Evolutionary conservation across 2,797 vertebrate genomes (phyloP).

Genomic region (Sphaeramia orbicularis): DNA sequence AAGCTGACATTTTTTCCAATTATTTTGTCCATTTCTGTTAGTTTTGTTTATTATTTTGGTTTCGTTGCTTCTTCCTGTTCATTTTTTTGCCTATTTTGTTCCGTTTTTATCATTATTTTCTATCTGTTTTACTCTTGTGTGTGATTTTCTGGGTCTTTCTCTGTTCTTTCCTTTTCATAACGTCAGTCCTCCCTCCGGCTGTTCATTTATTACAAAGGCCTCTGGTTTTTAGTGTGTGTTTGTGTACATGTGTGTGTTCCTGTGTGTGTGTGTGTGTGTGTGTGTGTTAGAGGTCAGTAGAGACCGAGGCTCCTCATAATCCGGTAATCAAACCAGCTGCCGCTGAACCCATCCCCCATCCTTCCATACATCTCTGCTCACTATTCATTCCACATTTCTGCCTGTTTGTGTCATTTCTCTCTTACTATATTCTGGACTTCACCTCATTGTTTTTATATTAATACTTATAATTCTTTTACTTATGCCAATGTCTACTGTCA

Average conservation of each 20-base stretch:
- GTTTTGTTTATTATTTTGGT: no score
- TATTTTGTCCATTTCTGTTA: no score
- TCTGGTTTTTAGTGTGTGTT: constrained; percentile 50
- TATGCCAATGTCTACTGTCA: no score
- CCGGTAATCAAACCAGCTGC: constrained; percentile 88
- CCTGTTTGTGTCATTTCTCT: neutral
- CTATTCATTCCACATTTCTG: neutral
- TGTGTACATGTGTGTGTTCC: constrained; percentile 21
- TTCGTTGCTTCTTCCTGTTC: constrained; percentile 3
- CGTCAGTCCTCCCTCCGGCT: constrained; percentile 44
- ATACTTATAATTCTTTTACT: no score
- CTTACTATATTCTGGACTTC: neutral
- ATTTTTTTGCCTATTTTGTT: no score
- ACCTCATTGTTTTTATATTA: no score
- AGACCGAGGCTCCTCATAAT: constrained; percentile 83
- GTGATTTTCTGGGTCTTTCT: constrained; percentile 36
- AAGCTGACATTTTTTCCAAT: no score
- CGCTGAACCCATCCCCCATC: constrained; percentile 74
- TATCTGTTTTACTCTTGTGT: neutral
- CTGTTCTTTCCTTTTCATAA: constrained; percentile 25
- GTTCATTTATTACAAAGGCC: constrained; percentile 56
- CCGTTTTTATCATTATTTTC: neutral
- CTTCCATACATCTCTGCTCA: constrained; percentile 6
- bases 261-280: no score
- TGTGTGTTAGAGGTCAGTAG: constrained; percentile 83